Base-by-base conservation (phyloP, 2,797 vertebrate species). In the Phrynocephalus forsythii region DNA sequence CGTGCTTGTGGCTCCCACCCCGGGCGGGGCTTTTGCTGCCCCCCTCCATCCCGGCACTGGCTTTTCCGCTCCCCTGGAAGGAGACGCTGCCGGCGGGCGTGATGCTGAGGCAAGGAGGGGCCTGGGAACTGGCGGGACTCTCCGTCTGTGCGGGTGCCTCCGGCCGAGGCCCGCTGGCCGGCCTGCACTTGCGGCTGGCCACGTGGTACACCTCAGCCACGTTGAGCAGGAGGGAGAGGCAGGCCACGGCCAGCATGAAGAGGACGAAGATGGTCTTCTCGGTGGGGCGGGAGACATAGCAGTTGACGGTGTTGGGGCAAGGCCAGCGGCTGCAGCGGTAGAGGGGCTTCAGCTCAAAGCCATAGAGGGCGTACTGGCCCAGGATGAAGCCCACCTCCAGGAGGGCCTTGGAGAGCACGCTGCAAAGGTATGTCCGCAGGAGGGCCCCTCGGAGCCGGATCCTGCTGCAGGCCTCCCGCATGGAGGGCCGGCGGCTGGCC, bases 201-300 rank as follows among this genome's bases (percentile, higher is more conserved):
- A 98, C 94, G 90, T 98, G 97, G 93, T 97, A 98, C 92, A 98
- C 97, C 94, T 98, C 98, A 87, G 98, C 97, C 91, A 98, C 93
- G 93, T 98, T 98, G 86, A 99, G 98, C 88, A 98, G 95, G 90
- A 99, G 95, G 1, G 98, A 99, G 88, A 98, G 71, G 0, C 96
- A 97, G 72, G 98, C 97, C 88, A 98, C 97, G 0, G 94, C 97
- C 82, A 98, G 94, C 98, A 98, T 98, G 94, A 98, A 98, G 82
- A 99, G 89, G 87, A 98, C 98, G 94, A 98, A 98, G 92, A 98
- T 92, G 2, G 98, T 98, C 94, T 98, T 99, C 95, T 99, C 98
- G 0, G 98, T 98, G 69, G 98, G 98, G 22, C 97, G 95, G 3
- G 98, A 98, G 92, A 98, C 98, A 95, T 98, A 98, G 95, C 98